These are phyloP conservation scores for Magallana gigas DNA, from an alignment of 1,140 invertebrate genomes.

Conservation along the genomic window DNA sequence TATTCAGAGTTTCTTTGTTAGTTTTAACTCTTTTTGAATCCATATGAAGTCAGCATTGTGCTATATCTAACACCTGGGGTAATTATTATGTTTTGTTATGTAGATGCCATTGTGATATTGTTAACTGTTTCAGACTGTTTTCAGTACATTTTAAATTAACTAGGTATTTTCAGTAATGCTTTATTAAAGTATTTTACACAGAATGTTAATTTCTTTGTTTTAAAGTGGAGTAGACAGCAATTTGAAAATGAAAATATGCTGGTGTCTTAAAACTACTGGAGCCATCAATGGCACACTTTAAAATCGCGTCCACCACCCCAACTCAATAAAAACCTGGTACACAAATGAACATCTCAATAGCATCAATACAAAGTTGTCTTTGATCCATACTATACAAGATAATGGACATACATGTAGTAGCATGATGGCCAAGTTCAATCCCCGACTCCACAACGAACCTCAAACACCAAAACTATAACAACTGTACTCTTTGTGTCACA, in stretches of 20 bases:
- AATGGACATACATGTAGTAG: not conserved
- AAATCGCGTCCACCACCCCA: too few relatives aligned
- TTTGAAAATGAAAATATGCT: too few relatives aligned
- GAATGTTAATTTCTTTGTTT: not conserved
- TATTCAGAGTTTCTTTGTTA: not conserved
- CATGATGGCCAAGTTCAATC: too few relatives aligned
- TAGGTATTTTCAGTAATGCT: slow-evolving; percentile 14
- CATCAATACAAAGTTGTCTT: not conserved
- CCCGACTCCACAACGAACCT: too few relatives aligned
- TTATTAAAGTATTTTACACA: slow-evolving; percentile 32
- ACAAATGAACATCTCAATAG: not conserved
- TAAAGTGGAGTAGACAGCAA: not conserved
- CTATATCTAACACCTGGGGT: not conserved
- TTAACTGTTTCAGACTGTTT: not conserved
- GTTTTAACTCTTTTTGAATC: not conserved
- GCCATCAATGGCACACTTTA: too few relatives aligned
- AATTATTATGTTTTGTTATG: slow-evolving; percentile 10
- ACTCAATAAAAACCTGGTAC: too few relatives aligned
- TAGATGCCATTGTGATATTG: slow-evolving; percentile 34
- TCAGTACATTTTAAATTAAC: not conserved
- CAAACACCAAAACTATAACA: too few relatives aligned
- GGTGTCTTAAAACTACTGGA: too few relatives aligned
- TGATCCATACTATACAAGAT: not conserved
- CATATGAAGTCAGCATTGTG: not conserved
- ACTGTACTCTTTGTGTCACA: too few relatives aligned